Conservation (phyloP, 92 coral and sea anemone species). For the Epizoanthus ramosus region DNA sequence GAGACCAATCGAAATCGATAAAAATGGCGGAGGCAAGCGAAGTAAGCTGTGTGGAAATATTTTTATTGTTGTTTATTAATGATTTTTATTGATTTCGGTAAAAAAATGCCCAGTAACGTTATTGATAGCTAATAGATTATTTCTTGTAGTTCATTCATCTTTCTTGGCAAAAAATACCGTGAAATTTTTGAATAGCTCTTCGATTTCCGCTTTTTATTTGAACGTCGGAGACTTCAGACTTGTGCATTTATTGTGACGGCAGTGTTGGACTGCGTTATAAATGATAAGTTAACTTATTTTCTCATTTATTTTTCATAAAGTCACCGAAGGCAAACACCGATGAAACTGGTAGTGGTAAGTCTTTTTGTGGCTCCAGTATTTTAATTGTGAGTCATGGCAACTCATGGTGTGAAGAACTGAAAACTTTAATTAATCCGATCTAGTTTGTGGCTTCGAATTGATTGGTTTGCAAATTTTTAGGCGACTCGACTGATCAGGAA, state of each 20-base stretch:
- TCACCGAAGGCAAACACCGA: slow-evolving; percentile 72
- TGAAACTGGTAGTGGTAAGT: slow-evolving; percentile 69
- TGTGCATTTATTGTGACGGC: slow-evolving; percentile 19
- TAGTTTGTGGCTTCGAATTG: slow-evolving; percentile 16
- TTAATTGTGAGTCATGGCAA: neutral
- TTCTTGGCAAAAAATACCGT: neutral
- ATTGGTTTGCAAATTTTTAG: slow-evolving; percentile 23
- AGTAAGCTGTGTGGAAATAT: slow-evolving; percentile 65
- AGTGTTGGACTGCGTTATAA: neutral
- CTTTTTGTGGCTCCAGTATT: neutral
- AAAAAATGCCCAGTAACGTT: neutral
- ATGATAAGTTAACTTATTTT: slow-evolving; percentile 2
- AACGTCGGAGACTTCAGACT: slow-evolving; percentile 39
- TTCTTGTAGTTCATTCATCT: neutral
- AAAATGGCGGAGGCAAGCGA: slow-evolving; percentile 97
- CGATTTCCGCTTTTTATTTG: slow-evolving; percentile 30
- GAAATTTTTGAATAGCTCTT: neutral
- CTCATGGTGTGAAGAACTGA: neutral
- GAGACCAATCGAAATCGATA: slow-evolving; percentile 51
- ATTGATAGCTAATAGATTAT: neutral
- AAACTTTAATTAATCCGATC: slow-evolving; percentile 1
- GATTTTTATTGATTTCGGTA: slow-evolving; percentile 11
- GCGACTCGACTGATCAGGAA: slow-evolving; percentile 91
- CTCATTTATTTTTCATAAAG: slow-evolving; percentile 49
- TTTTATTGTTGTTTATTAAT: slow-evolving; percentile 43